Evolutionary conservation across 2,797 vertebrate genomes (phyloP).

Genomic region (Enteromius trimaculatus): DNA sequence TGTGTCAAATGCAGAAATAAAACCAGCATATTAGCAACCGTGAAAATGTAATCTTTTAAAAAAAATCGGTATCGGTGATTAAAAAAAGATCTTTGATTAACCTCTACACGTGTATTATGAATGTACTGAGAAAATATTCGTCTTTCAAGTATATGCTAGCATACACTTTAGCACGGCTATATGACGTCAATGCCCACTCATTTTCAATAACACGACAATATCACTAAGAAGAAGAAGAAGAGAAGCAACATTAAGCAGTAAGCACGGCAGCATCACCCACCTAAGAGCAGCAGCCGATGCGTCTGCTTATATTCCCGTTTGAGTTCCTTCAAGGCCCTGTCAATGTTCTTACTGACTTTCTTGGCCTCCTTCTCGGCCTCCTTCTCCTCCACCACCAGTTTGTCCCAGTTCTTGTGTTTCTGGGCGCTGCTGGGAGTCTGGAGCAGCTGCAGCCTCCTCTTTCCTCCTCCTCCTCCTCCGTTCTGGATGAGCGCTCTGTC

Average conservation of each 20-base stretch:
- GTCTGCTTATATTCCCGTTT: conserved; percentile 94
- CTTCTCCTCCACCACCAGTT: conserved; percentile 87
- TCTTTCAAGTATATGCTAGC: not conserved
- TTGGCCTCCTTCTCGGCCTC: conserved; percentile 93
- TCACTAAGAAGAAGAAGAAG: not conserved
- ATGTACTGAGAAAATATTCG: not conserved
- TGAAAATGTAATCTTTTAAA: not conserved
- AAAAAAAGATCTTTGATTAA: not conserved
- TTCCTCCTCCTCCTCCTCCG: conserved; percentile 76
- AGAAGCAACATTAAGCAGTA: not conserved
- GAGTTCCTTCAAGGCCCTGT: conserved; percentile 89
- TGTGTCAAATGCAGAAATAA: not conserved
- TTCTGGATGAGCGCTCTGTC: conserved; percentile 81
- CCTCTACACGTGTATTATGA: too few species aligned
- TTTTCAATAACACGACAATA: not conserved
- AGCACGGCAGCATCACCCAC: conserved; percentile 74
- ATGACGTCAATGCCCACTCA: conserved; percentile 22
- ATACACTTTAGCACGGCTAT: not conserved
- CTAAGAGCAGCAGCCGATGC: conserved; percentile 92
- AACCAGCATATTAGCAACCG: not conserved
- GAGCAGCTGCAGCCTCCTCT: conserved; percentile 79
- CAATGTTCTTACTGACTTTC: conserved; percentile 92
- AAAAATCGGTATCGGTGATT: not conserved
- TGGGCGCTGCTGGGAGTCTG: conserved; percentile 75
- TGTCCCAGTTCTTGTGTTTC: conserved; percentile 88